These are phyloP conservation scores for Gasteruption jaculator DNA, from an alignment of 2,888 invertebrate genomes.

Conservation along the genomic window DNA sequence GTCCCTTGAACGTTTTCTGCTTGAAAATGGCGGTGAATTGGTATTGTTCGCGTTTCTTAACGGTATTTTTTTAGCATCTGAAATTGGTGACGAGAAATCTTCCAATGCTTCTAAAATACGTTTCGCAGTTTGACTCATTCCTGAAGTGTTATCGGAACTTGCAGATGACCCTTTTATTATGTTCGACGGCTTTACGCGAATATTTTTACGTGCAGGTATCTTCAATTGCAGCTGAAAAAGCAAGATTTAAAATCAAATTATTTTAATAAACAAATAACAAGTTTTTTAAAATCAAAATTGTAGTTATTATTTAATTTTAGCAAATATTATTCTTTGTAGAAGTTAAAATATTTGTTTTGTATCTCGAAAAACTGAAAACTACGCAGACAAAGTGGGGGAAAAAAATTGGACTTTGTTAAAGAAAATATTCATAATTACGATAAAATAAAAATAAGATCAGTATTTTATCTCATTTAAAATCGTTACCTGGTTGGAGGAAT, in stretches of 20 bases:
- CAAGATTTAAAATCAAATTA: conserved; percentile 3
- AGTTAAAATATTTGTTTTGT: too few relatives aligned
- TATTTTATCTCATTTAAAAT: background rate
- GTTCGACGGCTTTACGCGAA: conserved; percentile 54
- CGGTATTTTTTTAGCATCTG: conserved; percentile 76
- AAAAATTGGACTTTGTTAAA: conserved; percentile 1
- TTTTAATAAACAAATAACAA: conserved; percentile 5
- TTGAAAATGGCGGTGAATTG: conserved; percentile 16
- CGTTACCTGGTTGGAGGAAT: conserved; percentile 33
- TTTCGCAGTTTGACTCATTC: conserved; percentile 70
- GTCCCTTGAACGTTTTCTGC: conserved; percentile 32
- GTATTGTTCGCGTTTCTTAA: conserved; percentile 42
- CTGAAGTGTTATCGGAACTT: conserved; percentile 47
- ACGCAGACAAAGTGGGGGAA: too few relatives aligned
- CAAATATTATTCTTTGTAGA: too few relatives aligned
- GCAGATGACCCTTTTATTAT: conserved; percentile 32
- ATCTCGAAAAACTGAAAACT: too few relatives aligned
- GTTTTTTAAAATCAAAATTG: conserved; percentile 1
- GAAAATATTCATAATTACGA: background rate
- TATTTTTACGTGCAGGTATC: conserved; percentile 44
- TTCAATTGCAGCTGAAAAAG: conserved; percentile 33
- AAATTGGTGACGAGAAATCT: conserved; percentile 75
- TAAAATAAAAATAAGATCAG: background rate
- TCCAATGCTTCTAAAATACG: conserved; percentile 77
- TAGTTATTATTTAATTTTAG: background rate